Percentiles rank a stretch among this genome's conserved stretches.
phyloP scores from a whole-genome alignment of 2,113 vertebrate species.

The Solenodon paradoxus region DNA sequence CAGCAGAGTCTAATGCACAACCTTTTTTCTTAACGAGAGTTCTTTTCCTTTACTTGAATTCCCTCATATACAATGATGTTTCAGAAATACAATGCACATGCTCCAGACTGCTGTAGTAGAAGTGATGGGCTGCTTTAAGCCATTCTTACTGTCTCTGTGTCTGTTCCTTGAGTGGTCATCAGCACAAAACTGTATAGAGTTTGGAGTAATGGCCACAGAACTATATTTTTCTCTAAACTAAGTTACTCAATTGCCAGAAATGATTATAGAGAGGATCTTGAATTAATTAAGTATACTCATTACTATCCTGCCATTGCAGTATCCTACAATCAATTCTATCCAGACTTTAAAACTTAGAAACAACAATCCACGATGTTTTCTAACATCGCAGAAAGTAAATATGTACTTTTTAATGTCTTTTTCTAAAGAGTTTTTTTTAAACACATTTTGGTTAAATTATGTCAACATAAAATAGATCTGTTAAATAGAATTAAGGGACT shows the following conservation, averaged over 20 bases:
- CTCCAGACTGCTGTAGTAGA: neutral
- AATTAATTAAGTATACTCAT: neutral
- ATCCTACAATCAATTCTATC: neutral
- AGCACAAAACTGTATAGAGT: neutral
- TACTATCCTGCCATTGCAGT: neutral
- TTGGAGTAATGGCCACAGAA: neutral
- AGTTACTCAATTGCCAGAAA: neutral
- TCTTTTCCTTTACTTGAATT: neutral
- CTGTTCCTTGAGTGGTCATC: neutral
- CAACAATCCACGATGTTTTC: neutral
- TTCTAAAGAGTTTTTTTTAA: slow-evolving; percentile 21
- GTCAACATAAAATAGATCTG: neutral
- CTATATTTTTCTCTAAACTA: neutral
- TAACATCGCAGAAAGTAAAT: slow-evolving; percentile 10
- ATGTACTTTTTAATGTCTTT: neutral
- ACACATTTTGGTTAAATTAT: slow-evolving; percentile 29
- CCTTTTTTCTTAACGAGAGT: neutral
- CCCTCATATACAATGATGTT: neutral
- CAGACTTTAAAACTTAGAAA: slow-evolving; percentile 11
- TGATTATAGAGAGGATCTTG: neutral
- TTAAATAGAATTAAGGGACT: neutral
- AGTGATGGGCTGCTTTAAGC: neutral
- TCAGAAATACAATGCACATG: neutral
- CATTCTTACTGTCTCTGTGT: neutral
- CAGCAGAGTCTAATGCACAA: neutral